Conservation (phyloP, 1,140 invertebrate genomes). For the Tetranychus cinnabarinus region DNA sequence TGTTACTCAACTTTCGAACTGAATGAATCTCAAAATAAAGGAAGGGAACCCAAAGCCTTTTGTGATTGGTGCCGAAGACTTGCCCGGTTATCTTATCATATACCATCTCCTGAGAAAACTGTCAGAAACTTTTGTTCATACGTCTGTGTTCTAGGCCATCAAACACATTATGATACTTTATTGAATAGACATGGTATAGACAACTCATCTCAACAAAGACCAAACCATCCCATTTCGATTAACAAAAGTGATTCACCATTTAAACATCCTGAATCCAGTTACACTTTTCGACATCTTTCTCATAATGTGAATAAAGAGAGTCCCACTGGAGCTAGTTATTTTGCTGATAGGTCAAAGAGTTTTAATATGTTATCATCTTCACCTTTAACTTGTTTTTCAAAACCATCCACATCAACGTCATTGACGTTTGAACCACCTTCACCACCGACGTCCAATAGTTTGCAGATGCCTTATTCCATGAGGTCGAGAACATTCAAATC, state of each 20-base stretch:
- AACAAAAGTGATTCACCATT: background rate
- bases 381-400: too few relatives aligned
- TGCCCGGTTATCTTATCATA: background rate
- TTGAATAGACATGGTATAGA: background rate
- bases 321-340: too few relatives aligned
- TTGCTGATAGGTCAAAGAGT: too few relatives aligned
- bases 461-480: too few relatives aligned
- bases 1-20: constrained; percentile 31
- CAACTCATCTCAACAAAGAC: background rate
- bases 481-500: too few relatives aligned
- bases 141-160: background rate
- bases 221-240: background rate
- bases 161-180: background rate
- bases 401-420: too few relatives aligned
- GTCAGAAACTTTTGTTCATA: background rate
- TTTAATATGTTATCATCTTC: too few relatives aligned
- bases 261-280: background rate
- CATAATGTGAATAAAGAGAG: background rate
- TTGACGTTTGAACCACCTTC: too few relatives aligned
- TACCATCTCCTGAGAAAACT: background rate
- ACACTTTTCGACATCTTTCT: background rate
- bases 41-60: background rate
- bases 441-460: too few relatives aligned
- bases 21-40: background rate
- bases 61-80: background rate